Conservation (phyloP, 2,888 invertebrate genomes). For the Folsomia manolachei region DNA sequence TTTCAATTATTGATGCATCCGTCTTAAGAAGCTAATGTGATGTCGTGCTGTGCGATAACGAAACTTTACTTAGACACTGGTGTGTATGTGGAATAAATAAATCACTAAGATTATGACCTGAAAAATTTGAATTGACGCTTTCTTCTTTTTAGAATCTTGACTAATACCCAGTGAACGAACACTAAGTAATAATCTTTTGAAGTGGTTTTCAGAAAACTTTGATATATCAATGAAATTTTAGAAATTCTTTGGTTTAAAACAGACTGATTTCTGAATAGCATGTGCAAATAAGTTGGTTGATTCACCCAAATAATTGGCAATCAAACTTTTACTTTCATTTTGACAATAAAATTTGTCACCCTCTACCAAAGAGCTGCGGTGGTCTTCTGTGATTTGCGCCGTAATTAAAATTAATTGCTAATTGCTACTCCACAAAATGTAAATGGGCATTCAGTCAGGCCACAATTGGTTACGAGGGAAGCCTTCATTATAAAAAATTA, state of each 20-base stretch:
- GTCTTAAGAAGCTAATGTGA: background rate
- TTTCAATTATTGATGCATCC: background rate
- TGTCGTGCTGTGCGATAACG: background rate
- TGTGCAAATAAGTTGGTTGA: background rate
- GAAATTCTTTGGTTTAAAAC: background rate
- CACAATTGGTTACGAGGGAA: too few relatives aligned
- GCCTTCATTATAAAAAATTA: too few relatives aligned
- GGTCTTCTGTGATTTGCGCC: too few relatives aligned
- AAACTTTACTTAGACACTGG: background rate
- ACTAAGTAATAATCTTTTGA: background rate
- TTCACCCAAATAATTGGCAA: background rate
- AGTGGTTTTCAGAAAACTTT: background rate
- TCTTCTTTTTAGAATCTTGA: background rate
- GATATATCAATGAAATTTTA: background rate
- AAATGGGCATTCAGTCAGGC: too few relatives aligned
- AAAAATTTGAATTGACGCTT: background rate
- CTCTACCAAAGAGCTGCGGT: background rate
- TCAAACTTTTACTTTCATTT: conserved; percentile 1
- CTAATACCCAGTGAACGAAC: background rate
- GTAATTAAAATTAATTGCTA: background rate
- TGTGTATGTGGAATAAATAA: too few relatives aligned
- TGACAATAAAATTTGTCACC: conserved; percentile 10
- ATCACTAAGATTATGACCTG: too few relatives aligned
- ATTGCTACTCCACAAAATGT: background rate
- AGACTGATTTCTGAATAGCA: background rate